A percentile compares a stretch with the other conserved stretches of the same genome.
These are phyloP conservation scores for Phainopepla nitens DNA, from an alignment of 2,113 vertebrate genomes.

Conservation along the genomic window DNA sequence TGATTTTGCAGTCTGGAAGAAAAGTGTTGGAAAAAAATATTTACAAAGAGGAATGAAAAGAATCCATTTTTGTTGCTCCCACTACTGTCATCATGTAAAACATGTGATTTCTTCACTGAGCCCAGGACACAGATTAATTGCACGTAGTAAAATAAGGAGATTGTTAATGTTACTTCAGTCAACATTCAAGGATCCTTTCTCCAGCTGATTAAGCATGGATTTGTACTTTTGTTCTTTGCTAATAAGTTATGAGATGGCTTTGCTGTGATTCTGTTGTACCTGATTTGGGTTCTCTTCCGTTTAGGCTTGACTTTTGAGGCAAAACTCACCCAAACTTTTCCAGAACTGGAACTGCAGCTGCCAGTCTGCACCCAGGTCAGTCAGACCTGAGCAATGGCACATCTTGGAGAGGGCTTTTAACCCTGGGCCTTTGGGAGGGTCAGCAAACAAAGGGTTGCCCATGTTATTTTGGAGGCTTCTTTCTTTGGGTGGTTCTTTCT, in stretches of 20 bases:
- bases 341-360: background rate
- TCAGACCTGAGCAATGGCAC: background rate
- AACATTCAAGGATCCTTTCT: background rate
- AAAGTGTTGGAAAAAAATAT: background rate
- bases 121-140: background rate
- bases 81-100: background rate
- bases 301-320: background rate
- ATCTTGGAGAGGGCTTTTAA: background rate
- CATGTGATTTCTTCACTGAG: background rate
- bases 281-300: background rate
- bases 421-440: background rate
- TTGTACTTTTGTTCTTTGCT: background rate
- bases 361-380: rapidly evolving
- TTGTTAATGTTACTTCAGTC: background rate
- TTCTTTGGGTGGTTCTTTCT: background rate
- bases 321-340: background rate
- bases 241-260: background rate
- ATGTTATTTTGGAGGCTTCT: background rate
- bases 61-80: background rate
- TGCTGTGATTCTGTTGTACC: background rate
- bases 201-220: background rate
- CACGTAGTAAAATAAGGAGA: background rate
- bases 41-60: background rate
- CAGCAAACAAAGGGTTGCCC: background rate
- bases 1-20: background rate